Evolutionary conservation across 1,140 invertebrate species (phyloP).

Genomic region (Drosophila ananassae): DNA sequence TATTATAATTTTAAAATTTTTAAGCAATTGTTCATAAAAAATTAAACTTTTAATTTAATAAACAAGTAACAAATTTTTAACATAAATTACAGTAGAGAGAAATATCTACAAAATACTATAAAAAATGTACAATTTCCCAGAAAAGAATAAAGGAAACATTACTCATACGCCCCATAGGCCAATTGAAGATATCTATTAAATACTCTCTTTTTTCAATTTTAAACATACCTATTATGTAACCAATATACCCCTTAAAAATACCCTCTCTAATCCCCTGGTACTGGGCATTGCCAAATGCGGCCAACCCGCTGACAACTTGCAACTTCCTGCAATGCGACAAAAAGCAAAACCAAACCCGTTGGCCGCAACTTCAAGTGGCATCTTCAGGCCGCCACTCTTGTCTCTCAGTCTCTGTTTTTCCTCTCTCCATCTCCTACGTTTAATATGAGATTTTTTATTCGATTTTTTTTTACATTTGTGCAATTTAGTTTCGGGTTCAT

Average conservation of each 20-base stretch:
- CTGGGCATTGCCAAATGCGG: constrained; percentile 51
- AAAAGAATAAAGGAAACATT: too few species aligned
- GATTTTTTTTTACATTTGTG: constrained; percentile 41
- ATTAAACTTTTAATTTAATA: too few species aligned
- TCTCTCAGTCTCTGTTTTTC: constrained; percentile 34
- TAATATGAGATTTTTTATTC: constrained; percentile 10
- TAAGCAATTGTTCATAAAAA: too few species aligned
- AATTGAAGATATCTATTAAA: too few species aligned
- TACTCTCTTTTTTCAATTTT: too few species aligned
- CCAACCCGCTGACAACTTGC: constrained; percentile 50
- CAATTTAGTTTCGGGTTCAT: constrained; percentile 14
- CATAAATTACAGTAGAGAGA: too few species aligned
- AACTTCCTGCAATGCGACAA: constrained; percentile 63
- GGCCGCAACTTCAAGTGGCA: constrained; percentile 42
- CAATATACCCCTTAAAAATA: constrained; percentile 1
- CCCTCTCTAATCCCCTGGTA: constrained; percentile 46
- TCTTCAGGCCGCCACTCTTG: constrained; percentile 43
- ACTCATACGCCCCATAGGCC: too few species aligned
- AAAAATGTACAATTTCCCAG: too few species aligned
- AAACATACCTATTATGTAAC: too few species aligned
- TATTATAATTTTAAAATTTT: too few species aligned
- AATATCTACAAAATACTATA: too few species aligned
- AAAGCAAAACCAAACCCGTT: constrained; percentile 45
- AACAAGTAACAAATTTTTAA: too few species aligned
- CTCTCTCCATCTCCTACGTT: constrained; percentile 1